Conservation (phyloP, 2,797 vertebrate genomes). For the Oreochromis mossambicus region DNA sequence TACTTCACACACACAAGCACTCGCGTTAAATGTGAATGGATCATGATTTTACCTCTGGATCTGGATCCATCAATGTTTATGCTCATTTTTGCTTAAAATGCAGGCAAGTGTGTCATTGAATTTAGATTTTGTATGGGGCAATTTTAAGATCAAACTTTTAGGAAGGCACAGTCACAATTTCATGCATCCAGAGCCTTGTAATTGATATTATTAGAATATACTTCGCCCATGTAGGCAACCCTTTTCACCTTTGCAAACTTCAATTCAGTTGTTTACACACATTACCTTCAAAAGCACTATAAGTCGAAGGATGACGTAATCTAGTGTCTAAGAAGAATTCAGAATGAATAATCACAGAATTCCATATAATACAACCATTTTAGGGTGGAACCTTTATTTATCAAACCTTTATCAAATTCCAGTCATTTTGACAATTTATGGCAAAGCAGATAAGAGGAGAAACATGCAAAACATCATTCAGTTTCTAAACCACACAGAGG, state of each 20-base stretch:
- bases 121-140: fast-evolving
- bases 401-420: neutral
- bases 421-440: fast-evolving
- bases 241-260: fast-evolving
- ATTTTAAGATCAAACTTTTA: neutral
- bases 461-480: neutral
- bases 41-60: neutral
- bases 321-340: neutral
- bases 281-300: neutral
- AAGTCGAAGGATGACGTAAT: neutral
- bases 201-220: neutral
- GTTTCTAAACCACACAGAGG: neutral
- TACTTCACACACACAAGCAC: neutral
- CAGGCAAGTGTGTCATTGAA: fast-evolving
- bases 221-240: neutral
- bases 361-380: neutral
- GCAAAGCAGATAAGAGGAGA: neutral
- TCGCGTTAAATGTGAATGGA: neutral
- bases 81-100: neutral
- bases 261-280: neutral
- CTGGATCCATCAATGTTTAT: neutral
- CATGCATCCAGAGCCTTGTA: neutral
- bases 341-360: neutral
- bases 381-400: neutral
- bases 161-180: neutral